These are phyloP conservation scores for Pionites leucogaster DNA, from an alignment of 2,113 vertebrate genomes.

Conservation along the genomic window DNA sequence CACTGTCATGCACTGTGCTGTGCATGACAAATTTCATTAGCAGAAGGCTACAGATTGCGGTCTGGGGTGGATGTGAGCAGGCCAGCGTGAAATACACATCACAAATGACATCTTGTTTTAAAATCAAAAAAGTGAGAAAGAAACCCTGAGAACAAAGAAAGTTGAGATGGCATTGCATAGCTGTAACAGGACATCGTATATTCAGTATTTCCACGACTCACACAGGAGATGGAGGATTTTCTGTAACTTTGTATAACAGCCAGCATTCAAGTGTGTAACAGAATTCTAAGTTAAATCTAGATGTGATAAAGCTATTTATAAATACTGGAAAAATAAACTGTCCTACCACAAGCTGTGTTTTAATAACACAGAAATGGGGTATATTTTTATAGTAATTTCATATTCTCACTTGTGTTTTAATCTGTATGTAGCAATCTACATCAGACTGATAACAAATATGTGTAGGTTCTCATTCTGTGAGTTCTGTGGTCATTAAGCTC, in stretches of 20 bases:
- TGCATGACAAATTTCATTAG: not conserved
- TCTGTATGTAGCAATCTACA: not conserved
- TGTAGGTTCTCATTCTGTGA: not conserved
- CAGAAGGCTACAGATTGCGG: not conserved
- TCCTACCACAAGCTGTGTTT: slow-evolving; percentile 16
- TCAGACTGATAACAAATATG: not conserved
- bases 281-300: slow-evolving; percentile 1
- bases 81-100: not conserved
- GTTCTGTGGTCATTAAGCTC: not conserved
- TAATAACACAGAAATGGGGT: not conserved
- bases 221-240: not conserved
- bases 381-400: not conserved
- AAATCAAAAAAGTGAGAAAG: not conserved
- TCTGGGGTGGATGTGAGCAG: not conserved
- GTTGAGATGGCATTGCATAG: not conserved
- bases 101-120: not conserved
- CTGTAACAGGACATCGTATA: not conserved
- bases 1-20: not conserved
- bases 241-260: not conserved
- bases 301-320: slow-evolving; percentile 3
- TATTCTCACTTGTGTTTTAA: not conserved
- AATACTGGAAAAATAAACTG: not conserved
- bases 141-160: not conserved
- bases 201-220: not conserved
- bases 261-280: not conserved